Percentiles rank a stretch among this genome's conserved stretches.
Conservation (phyloP, 1,140 invertebrate species). For the Drosophila kepulauana region DNA sequence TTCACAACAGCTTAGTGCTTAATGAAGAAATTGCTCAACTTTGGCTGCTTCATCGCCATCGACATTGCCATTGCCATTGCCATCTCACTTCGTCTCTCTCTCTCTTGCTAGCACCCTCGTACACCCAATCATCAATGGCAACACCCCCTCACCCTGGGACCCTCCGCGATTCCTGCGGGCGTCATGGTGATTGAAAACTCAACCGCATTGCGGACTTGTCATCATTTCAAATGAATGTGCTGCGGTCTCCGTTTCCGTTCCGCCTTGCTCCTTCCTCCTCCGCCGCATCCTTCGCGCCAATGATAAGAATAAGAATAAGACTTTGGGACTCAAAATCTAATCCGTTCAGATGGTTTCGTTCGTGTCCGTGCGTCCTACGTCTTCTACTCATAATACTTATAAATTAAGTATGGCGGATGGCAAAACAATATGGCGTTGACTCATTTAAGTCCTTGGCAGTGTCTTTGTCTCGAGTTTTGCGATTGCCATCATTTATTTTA, state of each 20-base stretch:
- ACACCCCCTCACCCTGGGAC: neutral
- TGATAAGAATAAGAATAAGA: slow-evolving; percentile 73
- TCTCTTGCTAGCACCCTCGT: neutral
- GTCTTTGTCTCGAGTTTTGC: slow-evolving; percentile 51
- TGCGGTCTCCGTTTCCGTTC: slow-evolving; percentile 42
- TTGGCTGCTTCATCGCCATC: slow-evolving; percentile 22
- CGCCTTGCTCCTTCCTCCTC: slow-evolving; percentile 7
- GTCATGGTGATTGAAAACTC: slow-evolving; percentile 81
- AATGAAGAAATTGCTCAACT: slow-evolving; percentile 80
- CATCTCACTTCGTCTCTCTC: neutral
- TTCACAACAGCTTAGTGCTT: slow-evolving; percentile 75
- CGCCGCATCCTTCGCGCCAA: too few species aligned
- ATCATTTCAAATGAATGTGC: slow-evolving; percentile 79
- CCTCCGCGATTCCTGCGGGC: slow-evolving; percentile 39
- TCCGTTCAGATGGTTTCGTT: slow-evolving; percentile 55
- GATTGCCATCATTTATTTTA: slow-evolving; percentile 82
- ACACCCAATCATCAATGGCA: neutral
- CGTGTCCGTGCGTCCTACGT: neutral
- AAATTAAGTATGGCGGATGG: slow-evolving; percentile 49
- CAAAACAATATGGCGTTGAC: slow-evolving; percentile 61
- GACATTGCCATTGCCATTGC: neutral
- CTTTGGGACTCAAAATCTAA: slow-evolving; percentile 62
- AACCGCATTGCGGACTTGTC: slow-evolving; percentile 78
- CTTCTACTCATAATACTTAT: slow-evolving; percentile 50
- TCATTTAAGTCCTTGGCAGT: slow-evolving; percentile 40